phyloP scores from a whole-genome alignment of 1,140 invertebrate species.

The Drosophila mayri region DNA sequence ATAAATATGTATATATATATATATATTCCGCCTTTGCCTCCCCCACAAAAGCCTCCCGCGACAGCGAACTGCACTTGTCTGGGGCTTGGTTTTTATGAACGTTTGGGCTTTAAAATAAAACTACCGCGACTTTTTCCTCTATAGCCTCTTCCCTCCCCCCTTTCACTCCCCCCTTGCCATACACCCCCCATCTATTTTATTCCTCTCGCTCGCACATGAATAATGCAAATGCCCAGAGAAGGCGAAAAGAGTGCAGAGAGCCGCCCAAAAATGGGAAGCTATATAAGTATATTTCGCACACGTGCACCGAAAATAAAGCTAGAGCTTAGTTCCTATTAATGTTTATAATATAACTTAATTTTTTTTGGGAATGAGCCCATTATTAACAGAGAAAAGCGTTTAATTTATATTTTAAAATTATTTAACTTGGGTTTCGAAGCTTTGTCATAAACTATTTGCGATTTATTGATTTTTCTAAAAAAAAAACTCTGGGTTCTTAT shows the following conservation, averaged over 20 bases:
- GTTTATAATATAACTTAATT: too few species aligned
- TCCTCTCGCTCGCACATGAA: conserved; percentile 57
- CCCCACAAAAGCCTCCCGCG: conserved; percentile 15
- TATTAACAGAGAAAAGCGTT: neutral
- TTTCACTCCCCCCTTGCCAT: neutral
- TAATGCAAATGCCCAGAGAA: conserved; percentile 68
- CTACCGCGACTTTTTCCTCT: conserved; percentile 47
- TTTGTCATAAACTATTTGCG: neutral
- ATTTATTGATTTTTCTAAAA: too few species aligned
- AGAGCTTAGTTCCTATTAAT: neutral
- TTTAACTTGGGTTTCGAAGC: neutral
- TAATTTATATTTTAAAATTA: neutral
- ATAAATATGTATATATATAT: neutral
- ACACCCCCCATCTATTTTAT: too few species aligned
- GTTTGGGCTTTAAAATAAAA: conserved; percentile 75
- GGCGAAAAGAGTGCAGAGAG: conserved; percentile 36
- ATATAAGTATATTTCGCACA: conserved; percentile 6
- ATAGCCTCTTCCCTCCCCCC: neutral
- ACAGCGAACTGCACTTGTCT: conserved; percentile 66
- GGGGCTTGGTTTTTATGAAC: conserved; percentile 66
- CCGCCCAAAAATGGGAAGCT: conserved; percentile 4
- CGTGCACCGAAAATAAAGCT: conserved; percentile 7
- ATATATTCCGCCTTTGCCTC: neutral
- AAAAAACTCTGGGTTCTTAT: too few species aligned
- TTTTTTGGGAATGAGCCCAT: too few species aligned